phyloP scores from a whole-genome alignment of 2,113 vertebrate genomes.

The Gymnarchus niloticus region DNA sequence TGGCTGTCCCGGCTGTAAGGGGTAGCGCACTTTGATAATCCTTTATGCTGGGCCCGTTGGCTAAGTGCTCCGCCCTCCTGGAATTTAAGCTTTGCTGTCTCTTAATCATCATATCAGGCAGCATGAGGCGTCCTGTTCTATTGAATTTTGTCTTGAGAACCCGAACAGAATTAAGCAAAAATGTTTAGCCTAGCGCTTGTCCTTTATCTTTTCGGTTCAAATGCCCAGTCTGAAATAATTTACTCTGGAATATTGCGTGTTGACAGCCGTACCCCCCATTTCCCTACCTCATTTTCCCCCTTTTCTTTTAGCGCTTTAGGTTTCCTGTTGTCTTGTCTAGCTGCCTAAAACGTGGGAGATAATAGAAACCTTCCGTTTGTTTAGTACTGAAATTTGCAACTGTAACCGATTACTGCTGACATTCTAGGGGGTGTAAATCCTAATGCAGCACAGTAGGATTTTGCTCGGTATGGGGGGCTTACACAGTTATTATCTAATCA shows the following conservation, averaged over 20 bases:
- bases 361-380: neutral
- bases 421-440: neutral
- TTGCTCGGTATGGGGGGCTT: neutral
- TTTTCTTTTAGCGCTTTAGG: neutral
- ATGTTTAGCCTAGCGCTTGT: neutral
- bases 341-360: neutral
- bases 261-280: neutral
- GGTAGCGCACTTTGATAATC: neutral
- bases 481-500: neutral
- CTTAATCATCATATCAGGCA: too few species aligned
- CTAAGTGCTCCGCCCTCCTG: neutral
- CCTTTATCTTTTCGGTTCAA: neutral
- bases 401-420: neutral
- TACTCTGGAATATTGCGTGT: too few species aligned
- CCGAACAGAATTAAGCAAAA: neutral
- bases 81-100: neutral
- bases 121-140: neutral
- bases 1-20: neutral
- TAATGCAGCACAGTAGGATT: neutral
- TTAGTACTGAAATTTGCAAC: neutral
- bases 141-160: neutral
- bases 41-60: neutral
- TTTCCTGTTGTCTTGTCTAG: neutral
- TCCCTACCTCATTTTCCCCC: neutral
- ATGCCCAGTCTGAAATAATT: neutral